These are phyloP conservation scores for Corythornis cristatus DNA, from an alignment of 2,113 vertebrate species.

Conservation along the genomic window DNA sequence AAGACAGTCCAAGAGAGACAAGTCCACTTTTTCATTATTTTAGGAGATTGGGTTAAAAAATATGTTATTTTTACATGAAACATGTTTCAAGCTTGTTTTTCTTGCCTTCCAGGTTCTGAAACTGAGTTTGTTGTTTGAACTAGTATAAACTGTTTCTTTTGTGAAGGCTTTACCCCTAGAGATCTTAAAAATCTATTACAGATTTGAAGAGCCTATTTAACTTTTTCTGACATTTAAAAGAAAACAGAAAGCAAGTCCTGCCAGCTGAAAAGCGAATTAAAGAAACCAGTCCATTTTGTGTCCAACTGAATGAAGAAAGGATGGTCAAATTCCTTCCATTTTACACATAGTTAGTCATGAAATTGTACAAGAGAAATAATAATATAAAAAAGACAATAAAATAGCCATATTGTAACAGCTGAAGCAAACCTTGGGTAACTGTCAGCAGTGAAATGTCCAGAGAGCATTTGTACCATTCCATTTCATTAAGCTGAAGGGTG, in stretches of 20 bases:
- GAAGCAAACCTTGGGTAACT: constrained; percentile 65
- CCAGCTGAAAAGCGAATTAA: constrained; percentile 74
- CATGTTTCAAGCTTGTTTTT: neutral
- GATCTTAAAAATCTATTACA: constrained; percentile 69
- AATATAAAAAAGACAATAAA: constrained; percentile 47
- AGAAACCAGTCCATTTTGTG: constrained; percentile 65
- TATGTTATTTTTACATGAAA: neutral
- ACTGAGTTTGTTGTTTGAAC: constrained; percentile 31
- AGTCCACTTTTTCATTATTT: neutral
- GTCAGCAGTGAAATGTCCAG: constrained; percentile 66
- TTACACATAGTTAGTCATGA: constrained; percentile 77
- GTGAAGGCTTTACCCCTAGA: constrained; percentile 56
- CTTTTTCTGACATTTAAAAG: constrained; percentile 83
- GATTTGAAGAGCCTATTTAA: constrained; percentile 76
- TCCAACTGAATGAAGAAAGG: constrained; percentile 72
- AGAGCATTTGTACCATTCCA: constrained; percentile 70
- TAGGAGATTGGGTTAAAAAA: neutral
- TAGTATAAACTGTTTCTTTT: constrained; percentile 41
- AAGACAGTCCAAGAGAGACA: neutral
- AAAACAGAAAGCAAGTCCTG: constrained; percentile 74
- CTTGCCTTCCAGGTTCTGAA: constrained; percentile 32
- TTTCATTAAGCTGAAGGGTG: constrained; percentile 72
- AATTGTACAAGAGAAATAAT: constrained; percentile 57
- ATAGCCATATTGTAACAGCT: constrained; percentile 60
- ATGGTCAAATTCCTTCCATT: constrained; percentile 79